Evolutionary conservation across 2,113 vertebrate species (phyloP).

Genomic region (Mesembrinibis cayennensis): DNA sequence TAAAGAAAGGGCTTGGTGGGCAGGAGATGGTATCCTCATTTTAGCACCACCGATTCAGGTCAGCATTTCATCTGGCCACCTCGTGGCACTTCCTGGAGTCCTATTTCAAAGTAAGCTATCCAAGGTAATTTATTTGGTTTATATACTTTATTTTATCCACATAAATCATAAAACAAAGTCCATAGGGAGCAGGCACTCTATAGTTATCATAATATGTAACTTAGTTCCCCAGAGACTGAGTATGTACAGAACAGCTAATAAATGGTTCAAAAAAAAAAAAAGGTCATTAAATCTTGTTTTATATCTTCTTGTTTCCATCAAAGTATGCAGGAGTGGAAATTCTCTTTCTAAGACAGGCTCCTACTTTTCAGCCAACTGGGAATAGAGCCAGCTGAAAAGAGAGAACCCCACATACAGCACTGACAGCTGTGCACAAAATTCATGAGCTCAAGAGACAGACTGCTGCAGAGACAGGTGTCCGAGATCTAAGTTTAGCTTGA

Average conservation of each 20-base stretch:
- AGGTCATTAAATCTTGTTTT: conserved; percentile 69
- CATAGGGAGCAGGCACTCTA: conserved; percentile 57
- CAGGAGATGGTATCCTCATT: neutral
- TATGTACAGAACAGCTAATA: conserved; percentile 66
- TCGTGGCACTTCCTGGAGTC: neutral
- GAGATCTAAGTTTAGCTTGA: conserved; percentile 71
- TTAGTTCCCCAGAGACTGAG: conserved; percentile 53
- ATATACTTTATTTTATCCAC: conserved; percentile 58
- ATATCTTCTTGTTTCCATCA: conserved; percentile 69
- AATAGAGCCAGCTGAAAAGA: conserved; percentile 63
- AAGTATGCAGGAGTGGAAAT: conserved; percentile 66
- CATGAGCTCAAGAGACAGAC: conserved; percentile 65
- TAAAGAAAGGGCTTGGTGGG: neutral
- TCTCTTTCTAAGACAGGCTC: conserved; percentile 66
- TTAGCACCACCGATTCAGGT: conserved; percentile 4
- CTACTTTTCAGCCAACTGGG: conserved; percentile 66
- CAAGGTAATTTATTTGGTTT: conserved; percentile 61
- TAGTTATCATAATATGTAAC: conserved; percentile 68
- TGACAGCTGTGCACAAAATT: conserved; percentile 72
- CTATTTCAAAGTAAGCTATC: conserved; percentile 60
- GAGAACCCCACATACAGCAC: conserved; percentile 60
- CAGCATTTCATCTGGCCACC: conserved; percentile 51
- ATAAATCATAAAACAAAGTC: conserved; percentile 60
- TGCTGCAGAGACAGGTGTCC: conserved; percentile 73
- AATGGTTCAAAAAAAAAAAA: conserved; percentile 43